Conservation (phyloP, 2,797 vertebrate species). For the Melanotaenia parkinsoni region DNA sequence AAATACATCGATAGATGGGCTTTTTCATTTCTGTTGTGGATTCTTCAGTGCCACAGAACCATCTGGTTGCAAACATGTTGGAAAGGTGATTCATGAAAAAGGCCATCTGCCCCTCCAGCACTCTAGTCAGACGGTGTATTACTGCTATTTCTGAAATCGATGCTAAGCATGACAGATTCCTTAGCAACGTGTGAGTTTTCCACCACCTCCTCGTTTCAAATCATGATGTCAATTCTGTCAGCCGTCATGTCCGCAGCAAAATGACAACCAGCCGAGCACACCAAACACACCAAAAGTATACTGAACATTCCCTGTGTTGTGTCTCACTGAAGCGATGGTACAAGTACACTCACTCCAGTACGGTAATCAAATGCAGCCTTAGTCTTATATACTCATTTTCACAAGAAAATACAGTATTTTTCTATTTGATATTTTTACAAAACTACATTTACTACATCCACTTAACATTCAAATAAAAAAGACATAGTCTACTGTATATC, state of each 20-base stretch:
- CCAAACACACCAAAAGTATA: not conserved
- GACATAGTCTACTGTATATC: not conserved
- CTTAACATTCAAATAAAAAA: too few species aligned
- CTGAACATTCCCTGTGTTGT: not conserved
- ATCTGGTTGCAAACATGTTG: conserved; percentile 64
- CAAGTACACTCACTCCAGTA: not conserved
- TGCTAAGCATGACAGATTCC: conserved; percentile 55
- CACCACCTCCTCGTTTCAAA: conserved; percentile 62
- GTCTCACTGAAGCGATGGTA: not conserved
- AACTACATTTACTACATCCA: too few species aligned
- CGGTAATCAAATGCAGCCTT: not conserved
- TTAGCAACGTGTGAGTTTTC: conserved; percentile 57
- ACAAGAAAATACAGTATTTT: too few species aligned
- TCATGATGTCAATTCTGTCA: conserved; percentile 58
- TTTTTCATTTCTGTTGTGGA: conserved; percentile 15
- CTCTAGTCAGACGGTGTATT: conserved; percentile 54
- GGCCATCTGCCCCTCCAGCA: conserved; percentile 59
- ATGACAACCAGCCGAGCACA: not conserved
- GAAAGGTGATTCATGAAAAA: conserved; percentile 70
- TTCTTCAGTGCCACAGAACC: conserved; percentile 31
- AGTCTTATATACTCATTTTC: too few species aligned
- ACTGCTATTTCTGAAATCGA: conserved; percentile 63
- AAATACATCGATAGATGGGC: not conserved
- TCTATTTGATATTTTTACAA: too few species aligned
- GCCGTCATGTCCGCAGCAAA: conserved; percentile 28